These are phyloP conservation scores for Nasonia vitripennis DNA, from an alignment of 1,140 invertebrate genomes.

Conservation along the genomic window DNA sequence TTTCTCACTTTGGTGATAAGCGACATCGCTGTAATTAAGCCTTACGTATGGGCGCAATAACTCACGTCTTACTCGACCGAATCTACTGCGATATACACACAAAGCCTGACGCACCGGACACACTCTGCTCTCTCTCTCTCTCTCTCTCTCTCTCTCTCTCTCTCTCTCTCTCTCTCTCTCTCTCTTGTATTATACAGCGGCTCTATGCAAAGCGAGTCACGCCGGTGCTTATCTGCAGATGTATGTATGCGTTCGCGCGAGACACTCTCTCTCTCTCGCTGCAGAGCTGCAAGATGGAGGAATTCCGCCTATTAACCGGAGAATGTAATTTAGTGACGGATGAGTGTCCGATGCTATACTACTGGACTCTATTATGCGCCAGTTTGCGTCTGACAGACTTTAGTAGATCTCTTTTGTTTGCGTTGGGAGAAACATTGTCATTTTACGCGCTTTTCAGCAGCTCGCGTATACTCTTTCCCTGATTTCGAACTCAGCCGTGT, in stretches of 20 bases:
- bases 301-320: slow-evolving; percentile 36
- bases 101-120: too few species aligned
- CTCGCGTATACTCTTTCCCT: too few species aligned
- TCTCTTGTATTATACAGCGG: not conserved
- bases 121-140: not conserved
- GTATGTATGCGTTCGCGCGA: not conserved
- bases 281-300: slow-evolving; percentile 9
- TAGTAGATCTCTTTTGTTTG: not conserved
- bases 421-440: too few species aligned
- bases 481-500: too few species aligned
- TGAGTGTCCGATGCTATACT: not conserved
- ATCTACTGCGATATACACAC: too few species aligned
- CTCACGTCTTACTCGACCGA: too few species aligned
- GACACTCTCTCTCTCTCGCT: not conserved
- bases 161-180: too few species aligned
- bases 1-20: too few species aligned
- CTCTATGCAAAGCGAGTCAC: not conserved
- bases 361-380: not conserved
- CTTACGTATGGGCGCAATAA: too few species aligned
- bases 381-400: not conserved
- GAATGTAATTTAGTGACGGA: slow-evolving; percentile 20
- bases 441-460: too few species aligned
- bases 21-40: too few species aligned
- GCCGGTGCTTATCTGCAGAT: not conserved
- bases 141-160: too few species aligned